Evolutionary conservation across 2,888 invertebrate genomes (phyloP).

Genomic region (Empis livida): DNA sequence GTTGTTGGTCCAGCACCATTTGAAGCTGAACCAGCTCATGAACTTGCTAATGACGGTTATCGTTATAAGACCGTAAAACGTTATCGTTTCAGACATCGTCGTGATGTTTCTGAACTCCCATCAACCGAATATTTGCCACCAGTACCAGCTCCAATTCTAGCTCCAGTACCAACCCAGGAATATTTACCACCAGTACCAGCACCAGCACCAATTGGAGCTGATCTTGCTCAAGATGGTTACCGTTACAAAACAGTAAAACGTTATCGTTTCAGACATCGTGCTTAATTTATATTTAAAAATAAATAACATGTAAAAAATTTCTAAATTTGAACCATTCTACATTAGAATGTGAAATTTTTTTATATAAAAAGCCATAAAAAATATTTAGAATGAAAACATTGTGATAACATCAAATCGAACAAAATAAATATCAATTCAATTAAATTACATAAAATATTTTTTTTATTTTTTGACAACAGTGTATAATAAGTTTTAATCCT

Average conservation of each 20-base stretch:
- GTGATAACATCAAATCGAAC: too few species aligned
- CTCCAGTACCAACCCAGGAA: slow-evolving; percentile 16
- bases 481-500: too few species aligned
- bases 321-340: background rate
- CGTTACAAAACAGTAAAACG: slow-evolving; percentile 14
- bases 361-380: background rate
- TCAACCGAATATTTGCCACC: slow-evolving; percentile 10
- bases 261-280: background rate
- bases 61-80: slow-evolving; percentile 21
- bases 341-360: background rate
- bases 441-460: too few species aligned
- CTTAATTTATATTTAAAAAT: background rate
- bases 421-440: too few species aligned
- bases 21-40: slow-evolving; percentile 9
- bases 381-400: background rate
- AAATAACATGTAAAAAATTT: background rate
- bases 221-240: slow-evolving; percentile 15
- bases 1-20: slow-evolving; percentile 8
- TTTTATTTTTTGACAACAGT: too few species aligned
- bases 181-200: slow-evolving; percentile 9
- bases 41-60: slow-evolving; percentile 21
- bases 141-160: slow-evolving; percentile 11
- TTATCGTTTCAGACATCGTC: slow-evolving; percentile 19
- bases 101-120: slow-evolving; percentile 20
- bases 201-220: slow-evolving; percentile 9